Evolutionary conservation across 2,113 vertebrate genomes (phyloP).

Genomic region (Callorhinus ursinus): DNA sequence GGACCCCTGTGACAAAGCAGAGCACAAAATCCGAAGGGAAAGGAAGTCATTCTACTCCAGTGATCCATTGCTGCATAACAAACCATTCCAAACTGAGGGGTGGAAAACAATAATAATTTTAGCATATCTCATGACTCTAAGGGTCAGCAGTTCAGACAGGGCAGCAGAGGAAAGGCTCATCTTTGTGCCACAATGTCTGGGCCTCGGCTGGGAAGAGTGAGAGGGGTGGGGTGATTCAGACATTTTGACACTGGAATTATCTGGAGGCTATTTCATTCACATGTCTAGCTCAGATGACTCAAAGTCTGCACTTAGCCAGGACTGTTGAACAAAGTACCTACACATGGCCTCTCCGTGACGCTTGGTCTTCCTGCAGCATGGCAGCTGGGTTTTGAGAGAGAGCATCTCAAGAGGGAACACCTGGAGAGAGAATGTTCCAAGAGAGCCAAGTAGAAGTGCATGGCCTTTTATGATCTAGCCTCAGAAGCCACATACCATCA

Average conservation of each 20-base stretch:
- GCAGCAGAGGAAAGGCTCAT: neutral
- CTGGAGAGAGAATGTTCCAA: neutral
- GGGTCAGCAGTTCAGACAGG: neutral
- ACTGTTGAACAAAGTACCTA: neutral
- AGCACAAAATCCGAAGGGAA: neutral
- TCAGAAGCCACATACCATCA: neutral
- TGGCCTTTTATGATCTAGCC: neutral
- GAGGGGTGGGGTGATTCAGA: neutral
- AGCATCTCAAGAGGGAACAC: neutral
- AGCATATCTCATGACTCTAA: neutral
- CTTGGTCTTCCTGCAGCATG: neutral
- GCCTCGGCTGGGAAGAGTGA: neutral
- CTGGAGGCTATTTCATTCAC: neutral
- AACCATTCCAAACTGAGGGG: neutral
- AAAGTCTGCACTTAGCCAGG: neutral
- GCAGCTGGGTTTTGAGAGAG: neutral
- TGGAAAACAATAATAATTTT: neutral
- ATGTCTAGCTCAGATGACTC: neutral
- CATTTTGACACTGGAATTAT: neutral
- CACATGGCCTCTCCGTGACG: neutral
- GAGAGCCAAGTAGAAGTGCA: neutral
- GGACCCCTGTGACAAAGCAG: neutral
- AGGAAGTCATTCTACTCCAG: neutral
- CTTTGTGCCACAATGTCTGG: neutral
- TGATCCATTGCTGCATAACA: neutral